Conservation (phyloP, 2,888 invertebrate genomes). For the Cryptus armator region DNA sequence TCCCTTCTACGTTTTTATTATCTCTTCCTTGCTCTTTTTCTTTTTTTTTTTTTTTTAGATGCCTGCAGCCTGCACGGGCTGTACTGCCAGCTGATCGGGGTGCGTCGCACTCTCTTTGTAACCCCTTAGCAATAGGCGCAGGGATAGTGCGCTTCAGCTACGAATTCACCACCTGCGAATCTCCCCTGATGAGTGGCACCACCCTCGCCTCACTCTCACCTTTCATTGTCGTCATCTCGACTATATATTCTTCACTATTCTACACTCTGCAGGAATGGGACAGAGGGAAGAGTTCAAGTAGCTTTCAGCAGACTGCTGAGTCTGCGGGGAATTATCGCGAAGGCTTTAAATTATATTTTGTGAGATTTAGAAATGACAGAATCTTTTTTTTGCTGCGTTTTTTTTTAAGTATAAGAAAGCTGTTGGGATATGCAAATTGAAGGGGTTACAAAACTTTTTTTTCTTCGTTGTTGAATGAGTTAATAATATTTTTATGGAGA, state of each 20-base stretch:
- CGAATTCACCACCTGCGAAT: constrained; percentile 58
- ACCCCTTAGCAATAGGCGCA: constrained; percentile 75
- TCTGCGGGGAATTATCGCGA: background rate
- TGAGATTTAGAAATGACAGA: background rate
- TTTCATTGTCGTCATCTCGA: constrained; percentile 57
- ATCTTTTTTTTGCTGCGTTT: background rate
- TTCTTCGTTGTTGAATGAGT: no score
- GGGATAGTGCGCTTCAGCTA: constrained; percentile 64
- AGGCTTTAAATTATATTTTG: background rate
- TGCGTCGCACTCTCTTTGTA: constrained; percentile 70
- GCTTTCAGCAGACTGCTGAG: constrained; percentile 3
- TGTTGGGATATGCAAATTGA: background rate
- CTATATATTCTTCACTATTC: constrained; percentile 4
- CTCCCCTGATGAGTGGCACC: constrained; percentile 43
- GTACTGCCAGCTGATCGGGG: constrained; percentile 78
- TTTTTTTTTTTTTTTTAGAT: constrained; percentile 20
- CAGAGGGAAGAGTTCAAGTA: background rate
- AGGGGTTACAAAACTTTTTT: background rate
- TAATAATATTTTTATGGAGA: no score
- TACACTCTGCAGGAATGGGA: background rate
- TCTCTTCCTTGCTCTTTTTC: constrained; percentile 45
- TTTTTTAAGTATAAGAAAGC: background rate
- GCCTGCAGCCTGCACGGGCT: constrained; percentile 45
- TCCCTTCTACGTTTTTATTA: constrained; percentile 51
- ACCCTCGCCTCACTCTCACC: constrained; percentile 56